Conservation (phyloP, 2,113 vertebrate genomes). For the Chamaetylas fuelleborni region DNA sequence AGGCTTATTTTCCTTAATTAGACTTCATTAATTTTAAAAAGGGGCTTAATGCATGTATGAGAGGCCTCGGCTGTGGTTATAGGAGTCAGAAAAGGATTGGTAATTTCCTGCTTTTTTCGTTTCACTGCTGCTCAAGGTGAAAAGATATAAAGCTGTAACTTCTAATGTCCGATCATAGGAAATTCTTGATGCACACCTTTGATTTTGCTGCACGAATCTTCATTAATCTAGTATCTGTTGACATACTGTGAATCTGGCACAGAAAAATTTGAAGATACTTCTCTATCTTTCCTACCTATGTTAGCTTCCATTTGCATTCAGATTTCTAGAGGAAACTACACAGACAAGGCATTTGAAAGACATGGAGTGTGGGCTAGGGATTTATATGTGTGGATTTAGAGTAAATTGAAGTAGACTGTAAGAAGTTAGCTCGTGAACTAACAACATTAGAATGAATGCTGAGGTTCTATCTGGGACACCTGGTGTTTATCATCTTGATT, state of each 20-base stretch:
- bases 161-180: neutral
- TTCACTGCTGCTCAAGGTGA: neutral
- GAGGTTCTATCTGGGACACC: neutral
- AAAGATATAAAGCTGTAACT: neutral
- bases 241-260: neutral
- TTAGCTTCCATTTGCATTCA: neutral
- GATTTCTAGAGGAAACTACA: neutral
- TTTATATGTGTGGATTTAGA: neutral
- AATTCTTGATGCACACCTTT: neutral
- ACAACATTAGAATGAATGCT: neutral
- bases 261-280: neutral
- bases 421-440: neutral
- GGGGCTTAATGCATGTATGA: neutral
- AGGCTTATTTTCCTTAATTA: neutral
- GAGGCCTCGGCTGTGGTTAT: neutral
- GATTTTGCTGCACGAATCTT: neutral
- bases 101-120: neutral
- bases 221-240: neutral
- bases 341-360: neutral
- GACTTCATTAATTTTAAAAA: conserved; percentile 33
- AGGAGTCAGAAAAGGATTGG: neutral
- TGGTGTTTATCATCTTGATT: neutral
- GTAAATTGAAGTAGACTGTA: neutral
- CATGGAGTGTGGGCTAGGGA: neutral
- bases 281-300: neutral